Evolutionary conservation across 2,888 invertebrate genomes (phyloP).

Genomic region (Cerastoderma edule): DNA sequence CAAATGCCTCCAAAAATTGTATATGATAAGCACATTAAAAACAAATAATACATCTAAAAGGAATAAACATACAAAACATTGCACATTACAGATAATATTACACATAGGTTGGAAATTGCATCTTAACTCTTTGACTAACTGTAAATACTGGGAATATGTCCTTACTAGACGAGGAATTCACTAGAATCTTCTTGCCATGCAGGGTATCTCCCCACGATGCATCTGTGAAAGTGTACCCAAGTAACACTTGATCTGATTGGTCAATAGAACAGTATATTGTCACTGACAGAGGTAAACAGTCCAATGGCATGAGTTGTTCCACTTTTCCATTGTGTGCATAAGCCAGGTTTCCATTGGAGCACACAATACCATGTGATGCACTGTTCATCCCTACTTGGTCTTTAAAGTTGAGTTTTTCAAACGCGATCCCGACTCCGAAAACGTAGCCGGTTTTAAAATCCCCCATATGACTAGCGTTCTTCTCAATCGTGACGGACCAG

Average conservation of each 20-base stretch:
- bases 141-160: constrained; percentile 79
- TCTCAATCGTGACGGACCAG: constrained; percentile 79
- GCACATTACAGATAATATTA: constrained; percentile 50
- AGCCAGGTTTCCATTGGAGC: constrained; percentile 72
- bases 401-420: constrained; percentile 72
- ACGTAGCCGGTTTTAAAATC: constrained; percentile 77
- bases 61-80: constrained; percentile 16
- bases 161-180: constrained; percentile 63
- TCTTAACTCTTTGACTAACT: constrained; percentile 80
- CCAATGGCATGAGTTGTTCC: constrained; percentile 73
- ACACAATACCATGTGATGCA: constrained; percentile 76
- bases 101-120: constrained; percentile 79
- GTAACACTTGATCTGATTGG: constrained; percentile 69
- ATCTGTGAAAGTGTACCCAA: constrained; percentile 74
- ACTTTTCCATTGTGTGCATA: constrained; percentile 73
- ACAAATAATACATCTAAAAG: too few relatives aligned
- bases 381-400: constrained; percentile 79
- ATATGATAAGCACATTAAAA: too few relatives aligned
- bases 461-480: constrained; percentile 76
- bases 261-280: constrained; percentile 73
- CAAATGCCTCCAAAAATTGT: too few relatives aligned
- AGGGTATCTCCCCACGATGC: constrained; percentile 73
- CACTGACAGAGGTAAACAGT: constrained; percentile 76
- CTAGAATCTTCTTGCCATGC: constrained; percentile 72
- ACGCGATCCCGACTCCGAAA: constrained; percentile 80